A percentile compares a stretch with the other conserved stretches of the same genome.
Evolutionary conservation across 2,113 vertebrate genomes (phyloP).

Genomic region (Dipodomys merriami): DNA sequence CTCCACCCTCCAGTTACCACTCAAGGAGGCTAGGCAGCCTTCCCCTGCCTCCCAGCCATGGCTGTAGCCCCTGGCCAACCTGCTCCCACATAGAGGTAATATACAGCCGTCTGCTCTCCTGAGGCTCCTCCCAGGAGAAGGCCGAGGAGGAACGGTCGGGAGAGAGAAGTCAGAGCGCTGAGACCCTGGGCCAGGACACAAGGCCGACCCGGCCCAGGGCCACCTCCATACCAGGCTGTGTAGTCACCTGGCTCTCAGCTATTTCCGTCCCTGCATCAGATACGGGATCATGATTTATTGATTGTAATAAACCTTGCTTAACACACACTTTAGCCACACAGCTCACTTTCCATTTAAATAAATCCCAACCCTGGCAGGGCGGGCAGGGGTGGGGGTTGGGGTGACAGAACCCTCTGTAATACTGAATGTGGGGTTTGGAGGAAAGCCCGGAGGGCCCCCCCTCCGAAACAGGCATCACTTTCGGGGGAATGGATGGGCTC

Average conservation of each 20-base stretch:
- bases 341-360: slow-evolving; percentile 53
- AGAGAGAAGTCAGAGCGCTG: neutral
- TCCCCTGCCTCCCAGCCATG: accelerated
- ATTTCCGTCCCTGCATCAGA: slow-evolving; percentile 63
- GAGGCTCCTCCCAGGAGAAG: neutral
- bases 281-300: slow-evolving; percentile 66
- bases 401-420: neutral
- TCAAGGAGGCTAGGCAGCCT: accelerated
- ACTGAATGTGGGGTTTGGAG: neutral
- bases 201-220: neutral
- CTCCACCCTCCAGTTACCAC: neutral
- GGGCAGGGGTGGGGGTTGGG: neutral
- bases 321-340: neutral
- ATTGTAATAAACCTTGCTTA: slow-evolving; percentile 68
- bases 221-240: neutral
- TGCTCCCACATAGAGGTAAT: neutral
- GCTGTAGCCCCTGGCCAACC: neutral
- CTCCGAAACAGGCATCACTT: accelerated
- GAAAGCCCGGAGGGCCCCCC: accelerated
- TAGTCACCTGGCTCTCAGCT: neutral
- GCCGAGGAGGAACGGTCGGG: neutral
- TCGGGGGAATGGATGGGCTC: neutral
- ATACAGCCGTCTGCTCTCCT: neutral
- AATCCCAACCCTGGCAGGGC: neutral
- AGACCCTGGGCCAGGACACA: neutral